Base-by-base conservation (phyloP, 2,888 invertebrate genomes). In the Apantesis nais region DNA sequence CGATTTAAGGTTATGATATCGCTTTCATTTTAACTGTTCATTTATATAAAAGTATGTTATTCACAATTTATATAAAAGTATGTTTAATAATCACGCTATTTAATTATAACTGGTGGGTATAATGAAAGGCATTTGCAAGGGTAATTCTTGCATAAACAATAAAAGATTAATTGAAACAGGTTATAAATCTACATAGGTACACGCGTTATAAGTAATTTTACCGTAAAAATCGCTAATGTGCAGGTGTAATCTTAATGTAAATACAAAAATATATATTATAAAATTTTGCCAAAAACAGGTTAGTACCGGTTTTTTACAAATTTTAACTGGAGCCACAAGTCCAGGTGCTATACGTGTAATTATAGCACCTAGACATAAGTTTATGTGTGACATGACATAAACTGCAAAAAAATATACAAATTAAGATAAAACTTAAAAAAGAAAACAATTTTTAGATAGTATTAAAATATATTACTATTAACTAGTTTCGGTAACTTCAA, bases 181-280 rank as follows among this genome's bases (percentile, higher is more conserved):
- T 70, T 66, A 62, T 62, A n/a, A 39, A 62, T 19, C n/a, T 22
- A 34, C 22, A n/a, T n/a, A n/a, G n/a, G n/a, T n/a, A 52, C 31
- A 66, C 14, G 55, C 25, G 25, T 12, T 25, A 25, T 25, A 25
- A 25, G 5, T 4, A 4, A 14, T 25, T 55, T 12, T 25, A 22
- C 22, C 48, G 22, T 52, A 52, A n/a, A 22, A n/a, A 52, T 52
- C n/a, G 22, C 48, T 52, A n/a, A 9, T n/a, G n/a, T 22, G n/a
- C 48, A 52, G 11, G n/a, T 9, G 11, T 52, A 52, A 52, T 52
- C 9, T 52, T 11, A n/a, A n/a, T n/a, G 22, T 22, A n/a, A 11
- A 52, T 11, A n/a, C n/a, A 19, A 8, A 52, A 52, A n/a, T 22
- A 52, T n/a, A n/a, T 11, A 11, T 11, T n/a, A 48, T 34, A 34